Conservation (phyloP, 2,113 vertebrate genomes). For the Blennius ocellaris region DNA sequence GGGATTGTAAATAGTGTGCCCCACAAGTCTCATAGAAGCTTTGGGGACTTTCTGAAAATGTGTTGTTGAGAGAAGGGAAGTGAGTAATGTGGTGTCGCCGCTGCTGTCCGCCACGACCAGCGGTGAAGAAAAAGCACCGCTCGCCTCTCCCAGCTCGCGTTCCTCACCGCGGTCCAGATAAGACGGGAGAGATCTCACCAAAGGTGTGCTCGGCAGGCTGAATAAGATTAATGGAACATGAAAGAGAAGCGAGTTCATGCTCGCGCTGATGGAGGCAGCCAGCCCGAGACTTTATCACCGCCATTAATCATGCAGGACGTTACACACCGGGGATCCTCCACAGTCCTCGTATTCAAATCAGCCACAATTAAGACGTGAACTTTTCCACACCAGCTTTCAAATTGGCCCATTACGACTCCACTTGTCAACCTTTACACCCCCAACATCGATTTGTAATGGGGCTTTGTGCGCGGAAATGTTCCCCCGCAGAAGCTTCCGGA, state of each 20-base stretch:
- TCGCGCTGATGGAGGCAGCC: conserved; percentile 11
- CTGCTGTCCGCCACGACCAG: conserved; percentile 25
- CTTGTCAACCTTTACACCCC: neutral
- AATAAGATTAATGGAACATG: conserved; percentile 71
- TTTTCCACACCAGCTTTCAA: conserved; percentile 32
- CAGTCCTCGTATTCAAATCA: conserved; percentile 55
- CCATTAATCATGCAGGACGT: conserved; percentile 57
- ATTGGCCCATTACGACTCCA: conserved; percentile 28
- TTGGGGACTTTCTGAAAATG: too few relatives aligned
- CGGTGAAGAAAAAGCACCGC: conserved; percentile 28
- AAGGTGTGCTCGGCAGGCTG: conserved; percentile 42
- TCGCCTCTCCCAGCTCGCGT: neutral
- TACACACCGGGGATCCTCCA: conserved; percentile 42
- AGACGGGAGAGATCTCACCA: conserved; percentile 48
- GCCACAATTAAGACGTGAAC: conserved; percentile 47
- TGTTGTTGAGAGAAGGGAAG: neutral
- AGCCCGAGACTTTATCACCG: conserved; percentile 16
- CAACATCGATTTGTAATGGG: too few relatives aligned
- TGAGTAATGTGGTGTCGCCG: conserved; percentile 37
- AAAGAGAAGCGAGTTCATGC: conserved; percentile 54
- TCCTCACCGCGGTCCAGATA: conserved; percentile 29
- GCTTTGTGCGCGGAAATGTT: too few relatives aligned
- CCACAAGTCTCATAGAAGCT: too few relatives aligned
- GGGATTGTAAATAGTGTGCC: too few relatives aligned
- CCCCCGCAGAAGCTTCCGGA: too few relatives aligned